Conservation (phyloP, 2,113 vertebrate species). For the Telmatochromis brachygnathus region DNA sequence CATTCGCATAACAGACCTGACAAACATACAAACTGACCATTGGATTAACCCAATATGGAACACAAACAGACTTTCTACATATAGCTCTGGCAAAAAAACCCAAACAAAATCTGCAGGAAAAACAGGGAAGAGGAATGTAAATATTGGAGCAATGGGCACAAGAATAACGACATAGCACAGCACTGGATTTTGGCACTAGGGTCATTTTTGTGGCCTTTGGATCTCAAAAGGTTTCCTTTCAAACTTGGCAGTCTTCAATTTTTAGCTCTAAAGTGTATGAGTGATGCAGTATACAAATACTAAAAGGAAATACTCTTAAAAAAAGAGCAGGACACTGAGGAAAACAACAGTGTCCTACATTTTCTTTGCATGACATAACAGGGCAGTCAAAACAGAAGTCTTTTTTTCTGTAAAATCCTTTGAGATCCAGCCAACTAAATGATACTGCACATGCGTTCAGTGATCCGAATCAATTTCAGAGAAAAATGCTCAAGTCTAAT, state of each 20-base stretch:
- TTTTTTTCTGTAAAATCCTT: neutral
- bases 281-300: neutral
- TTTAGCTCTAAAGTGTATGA: neutral
- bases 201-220: neutral
- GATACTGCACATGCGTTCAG: constrained; percentile 1
- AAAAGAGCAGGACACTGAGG: neutral
- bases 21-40: neutral
- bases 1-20: neutral
- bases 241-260: neutral
- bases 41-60: neutral
- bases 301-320: neutral
- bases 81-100: neutral
- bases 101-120: neutral
- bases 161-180: neutral
- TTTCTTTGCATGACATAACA: neutral
- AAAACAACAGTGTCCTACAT: neutral
- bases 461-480: neutral
- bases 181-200: neutral
- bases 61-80: neutral
- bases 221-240: constrained; percentile 22
- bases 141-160: neutral
- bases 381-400: neutral
- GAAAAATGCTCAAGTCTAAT: neutral
- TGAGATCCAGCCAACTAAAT: constrained; percentile 28
- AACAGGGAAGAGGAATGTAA: neutral